Evolutionary conservation across 2,113 vertebrate species (phyloP), one percentile per base, ranked within the genome.

Genomic region (Pelecanoides urinatrix): DNA sequence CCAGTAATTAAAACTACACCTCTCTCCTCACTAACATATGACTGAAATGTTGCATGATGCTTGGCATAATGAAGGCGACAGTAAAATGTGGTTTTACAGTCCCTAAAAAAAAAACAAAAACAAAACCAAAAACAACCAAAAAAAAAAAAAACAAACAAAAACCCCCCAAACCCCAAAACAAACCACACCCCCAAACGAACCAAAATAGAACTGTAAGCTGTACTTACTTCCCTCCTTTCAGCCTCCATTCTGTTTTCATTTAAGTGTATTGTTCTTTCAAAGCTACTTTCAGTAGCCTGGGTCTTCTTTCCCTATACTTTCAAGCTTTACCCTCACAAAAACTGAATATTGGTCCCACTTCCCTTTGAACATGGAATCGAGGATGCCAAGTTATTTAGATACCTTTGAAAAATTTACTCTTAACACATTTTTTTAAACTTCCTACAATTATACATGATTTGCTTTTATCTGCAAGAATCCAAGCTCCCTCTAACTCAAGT

Each of bases 371-470:
- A 3, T 2, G 6, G 42, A 81, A 53, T 7, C 56, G 8, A 38
- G 3, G 16, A 67, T 32, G 29, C 11, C 59, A 65, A n/a, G 14
- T 66, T 79, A 49, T 13, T n/a, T 5, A 34, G 10, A 30, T 3
- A 26, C 10, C 3, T 56, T 44, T 56, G n/a, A 53, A 76, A 75
- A 68, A 68, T 30, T 32, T 80, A 59, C 34, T 47, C 16, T 50
- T 29, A 19, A 30, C 0, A 0, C 9, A 13, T 8, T 45, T 40
- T 67, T 59, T 73, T 36, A 8, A 67, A 9, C 7, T 68, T 65
- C 29, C 42, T 65, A 29, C 10, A 59, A 4, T 38, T 63, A 14
- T 3, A 29, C 19, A 16, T 8, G 2, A 47, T 23, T 61, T 85
- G 5, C 7, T 42, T n/a, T 52, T 34, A 77, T 16, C 55, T 49